Base-by-base conservation (phyloP, 2,797 vertebrate species). In the Acanthurus lineatus region DNA sequence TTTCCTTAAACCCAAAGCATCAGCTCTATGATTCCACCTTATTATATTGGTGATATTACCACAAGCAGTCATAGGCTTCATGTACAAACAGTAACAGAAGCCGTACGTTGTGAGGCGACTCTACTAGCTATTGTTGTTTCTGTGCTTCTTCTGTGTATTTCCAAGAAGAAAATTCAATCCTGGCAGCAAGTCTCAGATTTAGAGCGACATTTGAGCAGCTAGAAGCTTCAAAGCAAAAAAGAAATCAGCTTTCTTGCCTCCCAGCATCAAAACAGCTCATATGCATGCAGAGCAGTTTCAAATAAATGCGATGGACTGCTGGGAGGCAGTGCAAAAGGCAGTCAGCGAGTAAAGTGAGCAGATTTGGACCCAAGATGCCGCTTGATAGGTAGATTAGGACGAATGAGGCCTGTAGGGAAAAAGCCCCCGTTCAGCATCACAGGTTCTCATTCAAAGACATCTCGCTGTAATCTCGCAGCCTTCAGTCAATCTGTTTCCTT, bases 381-480 rank as follows among this genome's bases (percentile, higher is more conserved):
- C 73, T 73, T 69, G n/a, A 85, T 86, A 70, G 76, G 84, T 75
- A 62, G 76, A 86, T 88, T 56, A 81, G 32, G 56, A 72, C 35
- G 6, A 16, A 72, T 20, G 20, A 79, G 12, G 69, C 52, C 72
- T 66, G 38, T 14, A 59, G 82, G 64, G 67, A 66, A 73, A 12
- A 38, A 4, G 9, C 22, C 51, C 25, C 25, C 11, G 8, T 72
- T 81, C 49, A 86, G 58, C 64, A 45, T 61, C 20, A 28, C 28
- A 49, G 20, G 19, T 64, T 88, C 81, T 77, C 52, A 76, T 73
- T 84, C 72, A 48, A 73, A 83, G 25, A 77, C 73, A 38, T 59
- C 40, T 62, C 5, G 9, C 38, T 48, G 47, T 57, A 60, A 73
- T 66, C 65, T 49, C 1, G 38, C 71, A 49, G 71, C 61, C 17